Evolutionary conservation across 2,797 vertebrate species (phyloP).

Genomic region (Pampus argenteus): DNA sequence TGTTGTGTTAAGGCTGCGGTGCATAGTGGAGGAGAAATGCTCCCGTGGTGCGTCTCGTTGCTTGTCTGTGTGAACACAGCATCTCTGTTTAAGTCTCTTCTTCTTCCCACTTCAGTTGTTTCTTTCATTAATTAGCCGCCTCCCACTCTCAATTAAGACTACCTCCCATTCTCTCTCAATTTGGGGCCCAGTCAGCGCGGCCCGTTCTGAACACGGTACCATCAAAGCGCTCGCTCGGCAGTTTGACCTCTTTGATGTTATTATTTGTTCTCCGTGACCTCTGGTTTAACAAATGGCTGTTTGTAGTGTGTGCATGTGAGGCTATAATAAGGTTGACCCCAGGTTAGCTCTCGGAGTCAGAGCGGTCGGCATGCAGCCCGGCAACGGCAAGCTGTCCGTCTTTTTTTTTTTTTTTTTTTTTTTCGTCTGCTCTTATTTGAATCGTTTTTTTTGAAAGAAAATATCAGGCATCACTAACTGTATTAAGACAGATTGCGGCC

Average conservation of each 20-base stretch:
- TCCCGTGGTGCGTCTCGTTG: constrained; percentile 18
- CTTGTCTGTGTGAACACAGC: constrained; percentile 5
- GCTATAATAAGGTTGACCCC: constrained; percentile 77
- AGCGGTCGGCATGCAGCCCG: constrained; percentile 63
- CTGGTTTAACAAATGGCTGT: constrained; percentile 25
- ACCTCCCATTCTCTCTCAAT: constrained; percentile 35
- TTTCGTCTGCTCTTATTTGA: constrained; percentile 21
- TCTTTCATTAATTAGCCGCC: constrained; percentile 54
- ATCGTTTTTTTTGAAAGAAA: constrained; percentile 42
- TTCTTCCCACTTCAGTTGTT: constrained; percentile 5
- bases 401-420: not conserved
- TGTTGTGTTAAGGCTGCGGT: constrained; percentile 26
- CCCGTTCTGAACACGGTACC: not conserved
- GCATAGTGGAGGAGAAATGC: constrained; percentile 4
- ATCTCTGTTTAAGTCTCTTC: constrained; percentile 16
- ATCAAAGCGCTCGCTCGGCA: constrained; percentile 43
- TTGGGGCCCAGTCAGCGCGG: constrained; percentile 7
- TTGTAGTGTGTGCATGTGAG: constrained; percentile 47
- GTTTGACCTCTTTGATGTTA: constrained; percentile 54
- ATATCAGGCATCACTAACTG: constrained; percentile 37
- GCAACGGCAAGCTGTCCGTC: constrained; percentile 23
- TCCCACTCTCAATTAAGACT: constrained; percentile 53
- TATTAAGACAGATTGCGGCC: constrained; percentile 40
- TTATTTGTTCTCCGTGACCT: constrained; percentile 48
- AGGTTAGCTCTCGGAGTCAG: constrained; percentile 76